phyloP scores from a whole-genome alignment of 2,888 invertebrate species.

The Choristoneura rosaceana region DNA sequence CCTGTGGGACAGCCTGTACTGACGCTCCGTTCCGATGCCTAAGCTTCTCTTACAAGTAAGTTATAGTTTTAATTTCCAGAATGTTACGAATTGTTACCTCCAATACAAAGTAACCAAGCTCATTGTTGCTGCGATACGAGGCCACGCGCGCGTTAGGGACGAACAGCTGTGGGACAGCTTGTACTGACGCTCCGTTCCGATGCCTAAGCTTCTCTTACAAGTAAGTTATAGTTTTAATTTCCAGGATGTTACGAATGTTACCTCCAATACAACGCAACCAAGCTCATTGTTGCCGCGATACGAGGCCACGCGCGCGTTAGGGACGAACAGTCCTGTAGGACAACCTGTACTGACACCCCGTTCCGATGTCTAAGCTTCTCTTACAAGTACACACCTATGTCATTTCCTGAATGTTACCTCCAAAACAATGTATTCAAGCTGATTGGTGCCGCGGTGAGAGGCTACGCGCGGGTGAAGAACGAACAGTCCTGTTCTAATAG shows the following conservation, averaged over 20 bases:
- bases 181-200: slow-evolving; percentile 86
- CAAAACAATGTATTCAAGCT: slow-evolving; percentile 91
- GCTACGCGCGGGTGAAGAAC: slow-evolving; percentile 87
- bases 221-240: slow-evolving; percentile 5
- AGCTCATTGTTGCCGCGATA: slow-evolving; percentile 87
- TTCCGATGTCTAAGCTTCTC: slow-evolving; percentile 90
- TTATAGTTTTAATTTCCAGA: slow-evolving; percentile 72
- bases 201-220: slow-evolving; percentile 87
- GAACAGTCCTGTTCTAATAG: slow-evolving; percentile 89
- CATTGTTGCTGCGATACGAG: slow-evolving; percentile 87
- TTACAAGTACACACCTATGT: neutral
- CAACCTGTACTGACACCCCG: slow-evolving; percentile 86
- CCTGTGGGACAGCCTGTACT: slow-evolving; percentile 89
- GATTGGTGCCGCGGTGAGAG: slow-evolving; percentile 87
- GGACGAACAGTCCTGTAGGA: slow-evolving; percentile 89
- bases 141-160: slow-evolving; percentile 87
- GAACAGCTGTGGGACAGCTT: slow-evolving; percentile 89
- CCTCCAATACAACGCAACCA: slow-evolving; percentile 90
- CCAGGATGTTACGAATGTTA: slow-evolving; percentile 93
- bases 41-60: slow-evolving; percentile 78
- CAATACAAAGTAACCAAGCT: slow-evolving; percentile 91
- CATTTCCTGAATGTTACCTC: slow-evolving; percentile 80
- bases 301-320: slow-evolving; percentile 88
- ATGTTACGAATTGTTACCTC: slow-evolving; percentile 85
- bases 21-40: slow-evolving; percentile 88